These are phyloP conservation scores for Perodicticus potto DNA, from an alignment of 2,797 vertebrate genomes.

Conservation along the genomic window DNA sequence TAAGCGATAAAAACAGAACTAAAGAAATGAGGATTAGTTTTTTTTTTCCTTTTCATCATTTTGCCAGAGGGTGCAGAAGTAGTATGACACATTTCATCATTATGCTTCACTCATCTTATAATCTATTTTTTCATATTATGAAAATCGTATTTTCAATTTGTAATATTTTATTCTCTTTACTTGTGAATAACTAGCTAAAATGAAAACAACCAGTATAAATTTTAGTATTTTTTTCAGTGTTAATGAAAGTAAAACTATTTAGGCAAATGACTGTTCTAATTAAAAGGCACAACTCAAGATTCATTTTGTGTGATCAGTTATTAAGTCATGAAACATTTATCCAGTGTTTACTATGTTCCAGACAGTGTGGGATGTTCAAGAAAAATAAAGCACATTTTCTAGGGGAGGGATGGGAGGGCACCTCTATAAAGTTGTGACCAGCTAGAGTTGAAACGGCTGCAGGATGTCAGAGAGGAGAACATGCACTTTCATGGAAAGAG, in stretches of 20 bases:
- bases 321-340: not conserved
- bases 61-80: not conserved
- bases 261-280: not conserved
- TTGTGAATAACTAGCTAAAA: not conserved
- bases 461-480: not conserved
- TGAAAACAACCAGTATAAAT: not conserved
- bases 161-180: constrained; percentile 17
- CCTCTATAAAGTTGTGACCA: not conserved
- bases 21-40: constrained; percentile 12
- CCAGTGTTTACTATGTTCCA: not conserved
- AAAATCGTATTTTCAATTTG: not conserved
- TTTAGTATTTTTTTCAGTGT: not conserved
- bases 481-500: not conserved
- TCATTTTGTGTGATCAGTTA: constrained; percentile 13
- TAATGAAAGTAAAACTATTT: not conserved
- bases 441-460: not conserved
- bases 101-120: not conserved
- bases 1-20: constrained; percentile 50
- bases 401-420: not conserved
- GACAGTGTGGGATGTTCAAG: not conserved
- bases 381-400: not conserved
- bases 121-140: constrained; percentile 24
- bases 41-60: constrained; percentile 48
- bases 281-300: constrained; percentile 19
- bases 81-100: not conserved